Evolutionary conservation across 2,888 invertebrate species (phyloP).

Genomic region (Orthonevra nobilis): DNA sequence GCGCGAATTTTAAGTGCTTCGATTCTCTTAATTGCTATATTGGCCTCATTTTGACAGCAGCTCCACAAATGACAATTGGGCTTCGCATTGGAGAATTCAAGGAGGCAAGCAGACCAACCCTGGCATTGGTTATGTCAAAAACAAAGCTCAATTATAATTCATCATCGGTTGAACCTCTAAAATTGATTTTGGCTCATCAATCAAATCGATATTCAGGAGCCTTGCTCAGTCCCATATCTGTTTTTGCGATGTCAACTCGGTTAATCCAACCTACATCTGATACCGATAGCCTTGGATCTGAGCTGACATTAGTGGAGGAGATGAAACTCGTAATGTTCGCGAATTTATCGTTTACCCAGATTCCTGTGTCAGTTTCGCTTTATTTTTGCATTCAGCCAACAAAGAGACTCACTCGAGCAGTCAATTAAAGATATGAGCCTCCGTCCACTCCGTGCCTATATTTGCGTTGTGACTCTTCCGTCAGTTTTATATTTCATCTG

Average conservation of each 20-base stretch:
- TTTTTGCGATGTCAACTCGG: no score
- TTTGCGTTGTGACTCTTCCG: constrained; percentile 32
- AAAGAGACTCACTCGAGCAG: constrained; percentile 17
- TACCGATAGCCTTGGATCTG: constrained; percentile 41
- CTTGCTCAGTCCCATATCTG: no score
- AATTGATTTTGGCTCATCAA: no score
- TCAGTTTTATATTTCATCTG: constrained; percentile 6
- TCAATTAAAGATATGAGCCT: constrained; percentile 33
- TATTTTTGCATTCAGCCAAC: constrained; percentile 22
- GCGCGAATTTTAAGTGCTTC: constrained; percentile 14
- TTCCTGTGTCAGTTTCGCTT: constrained; percentile 36
- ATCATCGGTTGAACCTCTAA: no score
- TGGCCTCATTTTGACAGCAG: constrained; percentile 3
- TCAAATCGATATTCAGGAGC: background rate
- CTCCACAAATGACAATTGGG: no score
- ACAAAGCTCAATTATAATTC: no score
- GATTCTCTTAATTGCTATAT: no score
- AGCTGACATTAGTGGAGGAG: background rate
- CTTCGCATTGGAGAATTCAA: no score
- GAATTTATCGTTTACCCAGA: constrained; percentile 13
- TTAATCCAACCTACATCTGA: background rate
- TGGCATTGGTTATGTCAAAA: no score
- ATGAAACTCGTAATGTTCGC: background rate
- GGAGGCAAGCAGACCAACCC: no score
- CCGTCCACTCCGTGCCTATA: constrained; percentile 2